Evolutionary conservation across 2,888 invertebrate species (phyloP).

Genomic region (Apantesis nais): DNA sequence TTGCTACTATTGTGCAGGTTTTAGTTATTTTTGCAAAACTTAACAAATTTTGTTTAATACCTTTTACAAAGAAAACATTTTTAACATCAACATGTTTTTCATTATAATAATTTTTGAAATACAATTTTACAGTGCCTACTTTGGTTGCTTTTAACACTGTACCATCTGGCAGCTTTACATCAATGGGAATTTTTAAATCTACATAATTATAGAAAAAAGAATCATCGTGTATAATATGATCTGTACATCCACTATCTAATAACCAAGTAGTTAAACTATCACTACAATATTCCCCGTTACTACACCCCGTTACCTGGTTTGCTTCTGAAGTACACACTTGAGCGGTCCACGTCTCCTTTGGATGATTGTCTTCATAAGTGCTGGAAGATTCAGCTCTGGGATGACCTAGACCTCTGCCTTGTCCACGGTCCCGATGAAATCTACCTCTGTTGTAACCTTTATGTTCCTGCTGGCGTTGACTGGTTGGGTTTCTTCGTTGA

Average conservation of each 20-base stretch:
- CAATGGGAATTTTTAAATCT: background rate
- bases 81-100: background rate
- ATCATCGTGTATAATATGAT: slow-evolving; percentile 9
- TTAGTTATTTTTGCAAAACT: background rate
- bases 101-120: slow-evolving; percentile 3
- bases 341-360: too few species aligned
- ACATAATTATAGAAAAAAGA: background rate
- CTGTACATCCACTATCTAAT: slow-evolving; percentile 8
- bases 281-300: too few species aligned
- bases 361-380: too few species aligned
- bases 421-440: too few species aligned
- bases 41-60: background rate
- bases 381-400: too few species aligned
- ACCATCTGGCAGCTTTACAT: slow-evolving; percentile 7
- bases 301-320: too few species aligned
- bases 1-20: background rate
- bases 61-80: background rate
- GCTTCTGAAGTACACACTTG: too few species aligned
- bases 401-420: too few species aligned
- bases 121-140: background rate
- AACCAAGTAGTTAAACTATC: slow-evolving; percentile 3
- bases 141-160: slow-evolving; percentile 4
- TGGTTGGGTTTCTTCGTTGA: too few species aligned
- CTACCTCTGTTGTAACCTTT: too few species aligned
- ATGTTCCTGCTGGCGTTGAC: too few species aligned